These are phyloP conservation scores for Syndactyla subalaris DNA, from an alignment of 2,797 vertebrate species.

Conservation along the genomic window DNA sequence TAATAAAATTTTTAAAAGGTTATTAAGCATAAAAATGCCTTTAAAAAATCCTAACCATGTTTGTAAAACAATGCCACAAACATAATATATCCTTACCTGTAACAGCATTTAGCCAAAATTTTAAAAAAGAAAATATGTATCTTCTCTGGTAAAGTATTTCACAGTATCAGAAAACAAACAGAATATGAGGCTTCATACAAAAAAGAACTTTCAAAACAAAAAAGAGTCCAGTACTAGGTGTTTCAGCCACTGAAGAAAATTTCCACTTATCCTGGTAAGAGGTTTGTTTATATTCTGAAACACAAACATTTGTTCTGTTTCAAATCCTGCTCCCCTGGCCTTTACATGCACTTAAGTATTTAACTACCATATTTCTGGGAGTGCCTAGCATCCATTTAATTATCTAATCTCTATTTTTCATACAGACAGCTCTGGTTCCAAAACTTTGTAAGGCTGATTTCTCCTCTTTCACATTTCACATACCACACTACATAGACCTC, in stretches of 20 bases:
- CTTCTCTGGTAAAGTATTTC: neutral
- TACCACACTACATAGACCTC: neutral
- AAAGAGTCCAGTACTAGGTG: neutral
- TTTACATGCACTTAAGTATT: neutral
- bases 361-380: neutral
- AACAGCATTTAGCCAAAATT: neutral
- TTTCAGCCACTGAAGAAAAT: neutral
- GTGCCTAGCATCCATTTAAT: neutral
- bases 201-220: neutral
- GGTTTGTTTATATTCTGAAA: neutral
- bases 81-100: neutral
- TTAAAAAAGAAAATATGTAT: neutral
- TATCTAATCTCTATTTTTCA: neutral
- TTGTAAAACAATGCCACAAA: neutral
- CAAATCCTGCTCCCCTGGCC: neutral
- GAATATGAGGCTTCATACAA: neutral
- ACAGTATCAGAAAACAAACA: neutral
- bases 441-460: neutral
- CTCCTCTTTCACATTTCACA: neutral
- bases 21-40: neutral
- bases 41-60: neutral
- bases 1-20: neutral
- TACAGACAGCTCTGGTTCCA: neutral
- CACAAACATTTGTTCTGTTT: neutral
- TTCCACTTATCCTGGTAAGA: neutral